Conservation (phyloP, 2,888 invertebrate genomes). For the Lapara coniferarum region DNA sequence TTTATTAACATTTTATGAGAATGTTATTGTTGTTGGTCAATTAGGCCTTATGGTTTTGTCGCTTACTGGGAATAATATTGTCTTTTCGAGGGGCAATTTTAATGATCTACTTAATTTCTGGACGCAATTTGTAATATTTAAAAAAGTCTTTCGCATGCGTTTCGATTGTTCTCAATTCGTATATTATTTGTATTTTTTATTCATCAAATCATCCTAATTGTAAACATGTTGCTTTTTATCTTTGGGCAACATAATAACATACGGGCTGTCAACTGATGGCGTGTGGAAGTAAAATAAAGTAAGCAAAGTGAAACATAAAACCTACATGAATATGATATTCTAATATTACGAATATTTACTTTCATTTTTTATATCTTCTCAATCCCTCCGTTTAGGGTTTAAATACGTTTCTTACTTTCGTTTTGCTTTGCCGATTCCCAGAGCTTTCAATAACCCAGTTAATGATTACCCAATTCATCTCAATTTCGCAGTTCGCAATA, state of each 20-base stretch:
- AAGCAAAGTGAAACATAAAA: neutral
- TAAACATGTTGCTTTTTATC: too few species aligned
- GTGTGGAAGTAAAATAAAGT: too few species aligned
- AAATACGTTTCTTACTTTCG: conserved; percentile 19
- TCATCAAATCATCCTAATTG: too few species aligned
- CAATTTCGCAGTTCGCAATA: conserved; percentile 20
- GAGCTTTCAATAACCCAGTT: conserved; percentile 22
- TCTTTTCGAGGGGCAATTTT: neutral
- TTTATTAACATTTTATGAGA: conserved; percentile 13
- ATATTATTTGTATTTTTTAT: too few species aligned
- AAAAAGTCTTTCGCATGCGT: too few species aligned
- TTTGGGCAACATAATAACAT: too few species aligned
- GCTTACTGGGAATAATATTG: neutral
- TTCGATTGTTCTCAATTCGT: too few species aligned
- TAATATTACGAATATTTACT: neutral
- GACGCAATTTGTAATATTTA: neutral
- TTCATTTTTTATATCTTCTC: neutral
- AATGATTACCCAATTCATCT: conserved; percentile 23
- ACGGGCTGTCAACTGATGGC: too few species aligned
- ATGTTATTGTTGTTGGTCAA: conserved; percentile 10
- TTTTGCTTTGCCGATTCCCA: conserved; percentile 8
- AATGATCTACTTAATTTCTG: neutral
- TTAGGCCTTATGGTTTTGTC: neutral
- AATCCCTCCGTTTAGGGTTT: neutral
- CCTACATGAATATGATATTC: neutral